phyloP scores from a whole-genome alignment of 1,140 invertebrate genomes.

The Triops longicaudatus region DNA sequence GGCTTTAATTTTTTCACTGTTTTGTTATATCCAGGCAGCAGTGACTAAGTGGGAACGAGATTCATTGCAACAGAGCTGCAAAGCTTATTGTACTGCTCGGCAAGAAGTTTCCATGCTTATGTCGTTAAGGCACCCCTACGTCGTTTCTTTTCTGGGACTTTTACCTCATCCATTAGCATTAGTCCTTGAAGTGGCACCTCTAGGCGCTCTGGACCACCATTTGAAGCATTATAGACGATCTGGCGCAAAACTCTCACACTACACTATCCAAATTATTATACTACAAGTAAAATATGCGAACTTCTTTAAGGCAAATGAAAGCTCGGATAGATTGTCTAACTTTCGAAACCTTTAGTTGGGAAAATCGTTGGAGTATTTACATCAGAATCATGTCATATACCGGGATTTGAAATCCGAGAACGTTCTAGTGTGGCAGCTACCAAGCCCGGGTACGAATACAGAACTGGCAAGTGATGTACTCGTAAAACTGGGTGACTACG shows the following conservation, averaged over 20 bases:
- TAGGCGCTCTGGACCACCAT: conserved; percentile 74
- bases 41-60: conserved; percentile 84
- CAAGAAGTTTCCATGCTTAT: conserved; percentile 87
- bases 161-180: conserved; percentile 81
- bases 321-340: too few species aligned
- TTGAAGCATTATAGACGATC: conserved; percentile 72
- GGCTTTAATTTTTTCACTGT: not conserved
- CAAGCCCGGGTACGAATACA: conserved; percentile 53
- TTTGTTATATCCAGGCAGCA: conserved; percentile 52
- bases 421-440: conserved; percentile 91
- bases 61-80: conserved; percentile 67
- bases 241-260: conserved; percentile 67
- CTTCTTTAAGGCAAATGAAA: too few species aligned
- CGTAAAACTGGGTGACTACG: conserved; percentile 92
- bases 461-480: conserved; percentile 53
- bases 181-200: conserved; percentile 81
- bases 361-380: conserved; percentile 90
- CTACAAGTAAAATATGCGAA: conserved; percentile 53
- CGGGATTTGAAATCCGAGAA: conserved; percentile 97
- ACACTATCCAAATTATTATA: conserved; percentile 73
- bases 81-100: conserved; percentile 87
- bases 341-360: conserved; percentile 52
- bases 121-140: conserved; percentile 76
- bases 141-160: conserved; percentile 83
- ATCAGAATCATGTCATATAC: conserved; percentile 90